These are phyloP conservation scores for Phoxinus phoxinus DNA, from an alignment of 2,113 vertebrate species.

Conservation along the genomic window DNA sequence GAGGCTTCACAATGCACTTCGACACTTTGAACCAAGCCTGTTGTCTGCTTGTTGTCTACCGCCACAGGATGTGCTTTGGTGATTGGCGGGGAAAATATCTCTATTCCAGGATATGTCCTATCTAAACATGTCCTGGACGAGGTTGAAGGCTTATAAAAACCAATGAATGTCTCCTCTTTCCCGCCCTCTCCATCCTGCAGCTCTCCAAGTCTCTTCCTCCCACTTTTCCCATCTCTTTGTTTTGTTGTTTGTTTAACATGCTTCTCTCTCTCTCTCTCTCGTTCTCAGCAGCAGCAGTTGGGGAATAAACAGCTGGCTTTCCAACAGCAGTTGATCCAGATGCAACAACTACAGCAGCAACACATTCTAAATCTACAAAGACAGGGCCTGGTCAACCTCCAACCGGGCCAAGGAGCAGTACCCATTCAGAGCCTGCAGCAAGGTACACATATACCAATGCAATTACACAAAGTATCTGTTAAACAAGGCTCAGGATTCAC, in stretches of 20 bases:
- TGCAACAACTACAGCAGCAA: slow-evolving; percentile 99
- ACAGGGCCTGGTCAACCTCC: slow-evolving; percentile 93
- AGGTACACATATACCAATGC: slow-evolving; percentile 77
- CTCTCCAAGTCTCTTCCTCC: slow-evolving; percentile 55
- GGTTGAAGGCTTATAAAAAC: slow-evolving; percentile 52
- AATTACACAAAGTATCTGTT: slow-evolving; percentile 33
- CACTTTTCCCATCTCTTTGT: slow-evolving; percentile 62
- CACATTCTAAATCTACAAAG: slow-evolving; percentile 98
- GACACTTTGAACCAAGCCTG: slow-evolving; percentile 4
- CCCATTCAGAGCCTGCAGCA: slow-evolving; percentile 94
- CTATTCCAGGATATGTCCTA: slow-evolving; percentile 57
- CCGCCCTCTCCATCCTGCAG: slow-evolving; percentile 50
- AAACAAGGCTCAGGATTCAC: background rate
- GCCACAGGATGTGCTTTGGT: slow-evolving; percentile 50
- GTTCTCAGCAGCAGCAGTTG: slow-evolving; percentile 79
- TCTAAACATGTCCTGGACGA: slow-evolving; percentile 51
- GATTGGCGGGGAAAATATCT: slow-evolving; percentile 51
- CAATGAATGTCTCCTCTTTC: slow-evolving; percentile 51
- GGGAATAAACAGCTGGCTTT: slow-evolving; percentile 98
- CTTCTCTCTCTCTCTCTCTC: slow-evolving; percentile 33
- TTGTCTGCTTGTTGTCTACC: slow-evolving; percentile 45
- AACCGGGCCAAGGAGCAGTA: slow-evolving; percentile 84
- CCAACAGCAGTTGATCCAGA: slow-evolving; percentile 99
- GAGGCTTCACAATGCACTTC: slow-evolving; percentile 9
- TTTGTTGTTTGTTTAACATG: slow-evolving; percentile 60